phyloP scores from a whole-genome alignment of 2,797 vertebrate genomes.

The Hirundo rustica region DNA sequence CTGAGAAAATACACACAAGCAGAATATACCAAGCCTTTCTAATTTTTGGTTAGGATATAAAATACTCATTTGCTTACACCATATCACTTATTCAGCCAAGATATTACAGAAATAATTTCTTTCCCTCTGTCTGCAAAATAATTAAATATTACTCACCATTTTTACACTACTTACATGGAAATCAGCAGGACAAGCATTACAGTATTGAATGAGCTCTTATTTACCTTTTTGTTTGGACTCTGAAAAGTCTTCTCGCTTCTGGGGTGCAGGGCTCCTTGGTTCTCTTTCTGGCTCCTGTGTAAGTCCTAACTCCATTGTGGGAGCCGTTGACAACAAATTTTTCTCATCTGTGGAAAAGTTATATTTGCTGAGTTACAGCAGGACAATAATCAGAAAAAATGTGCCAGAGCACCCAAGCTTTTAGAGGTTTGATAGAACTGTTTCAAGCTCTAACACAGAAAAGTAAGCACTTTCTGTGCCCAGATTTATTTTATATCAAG shows the following conservation, averaged over 20 bases:
- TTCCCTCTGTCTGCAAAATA: not conserved
- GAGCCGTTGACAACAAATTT: not conserved
- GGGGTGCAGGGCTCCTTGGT: not conserved
- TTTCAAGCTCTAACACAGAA: not conserved
- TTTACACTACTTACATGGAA: not conserved
- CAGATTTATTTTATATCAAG: not conserved
- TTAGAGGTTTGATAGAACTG: not conserved
- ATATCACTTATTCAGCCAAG: not conserved
- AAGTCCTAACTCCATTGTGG: not conserved
- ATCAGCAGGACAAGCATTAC: not conserved
- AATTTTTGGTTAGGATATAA: not conserved
- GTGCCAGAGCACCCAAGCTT: not conserved
- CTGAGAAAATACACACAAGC: not conserved
- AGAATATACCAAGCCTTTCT: not conserved
- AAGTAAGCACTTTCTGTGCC: not conserved
- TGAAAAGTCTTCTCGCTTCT: not conserved
- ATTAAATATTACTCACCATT: not conserved
- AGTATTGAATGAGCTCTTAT: not conserved
- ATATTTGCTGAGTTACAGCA: not conserved
- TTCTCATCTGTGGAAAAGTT: not conserved
- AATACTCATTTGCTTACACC: not conserved
- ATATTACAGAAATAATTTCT: not conserved
- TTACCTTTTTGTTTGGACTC: not conserved
- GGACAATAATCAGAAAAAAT: not conserved
- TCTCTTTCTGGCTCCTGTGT: not conserved